Evolutionary conservation across 1,140 invertebrate genomes (phyloP), one percentile per base, ranked within the genome.

Genomic region (Mercenaria mercenaria): DNA sequence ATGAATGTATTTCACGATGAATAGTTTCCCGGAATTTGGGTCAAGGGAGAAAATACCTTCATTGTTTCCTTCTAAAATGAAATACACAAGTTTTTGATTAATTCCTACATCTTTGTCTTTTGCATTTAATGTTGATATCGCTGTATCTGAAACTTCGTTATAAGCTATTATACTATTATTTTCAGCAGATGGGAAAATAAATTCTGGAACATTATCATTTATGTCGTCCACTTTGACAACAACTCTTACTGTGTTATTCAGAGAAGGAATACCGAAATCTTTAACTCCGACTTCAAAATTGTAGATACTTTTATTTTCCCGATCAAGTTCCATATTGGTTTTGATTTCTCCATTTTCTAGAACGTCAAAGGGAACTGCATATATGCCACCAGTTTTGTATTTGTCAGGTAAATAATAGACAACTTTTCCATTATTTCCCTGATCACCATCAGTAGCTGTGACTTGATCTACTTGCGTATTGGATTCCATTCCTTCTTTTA

Each of bases 41-140:
- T 94, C 88, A 3, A 94, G 37, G 20, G 90, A 81, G 59, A 94
- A 94, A 26, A 91, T 80, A 0, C 89, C 90, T 26, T 91, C 90
- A 81, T 91, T 88, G 64, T 94, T 91, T 26, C 93, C 84, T 43
- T 90, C 88, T 11, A 90, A 91, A 77, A 94, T 91, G 74, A 89
- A 91, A 87, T 90, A 94, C 26, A 85, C 83, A 20, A 94, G 61
- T 39, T 91, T 52, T 15, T 84, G 82, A 72, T 94, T 94, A 4
- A 87, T 61, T 15, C 91, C 92, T 34, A 64, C 82, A 81, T 94
- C 93, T 8, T 18, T 23, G 50, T 94, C 93, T 1, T 29, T n/a
- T 10, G 90, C 93, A 37, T 47, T 4, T 79, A 85, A 34, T 85
- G 56, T 72, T 72, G 76, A 32, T 1, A 94, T 87, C 3, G 72